These are phyloP conservation scores for Morus bassanus DNA, from an alignment of 2,797 vertebrate genomes.

Conservation along the genomic window DNA sequence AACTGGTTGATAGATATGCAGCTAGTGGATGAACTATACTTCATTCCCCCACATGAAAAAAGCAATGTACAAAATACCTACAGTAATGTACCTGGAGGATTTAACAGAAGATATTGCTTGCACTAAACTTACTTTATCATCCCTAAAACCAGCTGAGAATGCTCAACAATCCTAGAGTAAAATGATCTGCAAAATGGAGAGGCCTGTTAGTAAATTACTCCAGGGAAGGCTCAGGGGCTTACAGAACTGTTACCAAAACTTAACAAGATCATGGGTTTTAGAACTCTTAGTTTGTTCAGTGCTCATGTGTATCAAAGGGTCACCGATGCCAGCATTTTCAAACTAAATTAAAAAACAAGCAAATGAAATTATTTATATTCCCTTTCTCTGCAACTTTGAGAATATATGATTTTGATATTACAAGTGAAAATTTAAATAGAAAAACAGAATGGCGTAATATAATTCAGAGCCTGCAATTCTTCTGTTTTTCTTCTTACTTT, in stretches of 20 bases:
- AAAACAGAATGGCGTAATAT: background rate
- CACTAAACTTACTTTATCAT: background rate
- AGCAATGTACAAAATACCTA: background rate
- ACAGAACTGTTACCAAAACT: background rate
- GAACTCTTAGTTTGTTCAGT: background rate
- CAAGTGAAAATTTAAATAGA: background rate
- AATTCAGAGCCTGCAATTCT: background rate
- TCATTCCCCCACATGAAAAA: background rate
- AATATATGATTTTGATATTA: background rate
- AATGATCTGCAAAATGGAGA: background rate
- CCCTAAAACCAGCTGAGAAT: background rate
- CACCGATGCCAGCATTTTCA: background rate
- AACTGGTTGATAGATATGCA: background rate
- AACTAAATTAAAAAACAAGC: background rate
- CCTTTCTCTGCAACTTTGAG: background rate
- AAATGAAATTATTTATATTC: background rate
- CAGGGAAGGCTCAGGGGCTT: background rate
- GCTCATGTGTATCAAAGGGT: background rate
- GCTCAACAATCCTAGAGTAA: background rate
- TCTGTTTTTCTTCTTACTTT: background rate
- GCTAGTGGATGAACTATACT: background rate
- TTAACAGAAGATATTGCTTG: background rate
- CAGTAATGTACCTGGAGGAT: background rate
- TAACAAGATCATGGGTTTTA: background rate
- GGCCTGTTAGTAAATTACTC: background rate